Evolutionary conservation across 2,888 invertebrate genomes (phyloP), one percentile per base, ranked within the genome.

Genomic region (Eurois occulta): DNA sequence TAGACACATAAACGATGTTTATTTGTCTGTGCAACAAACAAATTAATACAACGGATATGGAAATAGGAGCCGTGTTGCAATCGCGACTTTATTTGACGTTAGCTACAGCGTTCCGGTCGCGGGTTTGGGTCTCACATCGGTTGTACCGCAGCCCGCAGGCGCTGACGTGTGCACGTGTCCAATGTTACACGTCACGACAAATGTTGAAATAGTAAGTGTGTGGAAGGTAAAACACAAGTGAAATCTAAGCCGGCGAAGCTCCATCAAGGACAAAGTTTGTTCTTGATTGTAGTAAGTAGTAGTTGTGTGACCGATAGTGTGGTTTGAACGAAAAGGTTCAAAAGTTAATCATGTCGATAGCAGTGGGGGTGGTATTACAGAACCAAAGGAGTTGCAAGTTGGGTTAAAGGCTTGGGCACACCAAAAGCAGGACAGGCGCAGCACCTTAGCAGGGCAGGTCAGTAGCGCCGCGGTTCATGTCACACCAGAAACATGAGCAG

Each of bases 91-190:
- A 41, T 41, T 65, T 41, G 65, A 75, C 64, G 58, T 74, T 72
- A 85, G 85, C 77, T 78, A 28, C 78, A 52, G 78, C 72, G 84
- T 85, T 82, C 83, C 86, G 83, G 86, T 81, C 83, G 86, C 66
- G 77, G 52, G 73, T 67, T 58, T 72, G 48, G 13, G 84, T 60
- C 60, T 60, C 32, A 64, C 28, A 38, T 70, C 72, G 58, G 32
- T 72, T 52, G 35, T 68, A 48, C 38, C 32, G 21, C 28, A 38
- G 43, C 43, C 38, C 32, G 21, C 28, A 38, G 43, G 46, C 16
- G 35, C 38, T 67, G 62, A 73, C 35, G 66, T 58, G 60, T 52
- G 58, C 18, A 2, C 4, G 55, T 58, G 3, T 69, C 73, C 85
- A 74, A 43, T 21, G 62, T 32, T 28, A 32, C 3, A 65, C 67